Evolutionary conservation across 2,888 invertebrate species (phyloP).

Genomic region (Parthenolecanium corni): DNA sequence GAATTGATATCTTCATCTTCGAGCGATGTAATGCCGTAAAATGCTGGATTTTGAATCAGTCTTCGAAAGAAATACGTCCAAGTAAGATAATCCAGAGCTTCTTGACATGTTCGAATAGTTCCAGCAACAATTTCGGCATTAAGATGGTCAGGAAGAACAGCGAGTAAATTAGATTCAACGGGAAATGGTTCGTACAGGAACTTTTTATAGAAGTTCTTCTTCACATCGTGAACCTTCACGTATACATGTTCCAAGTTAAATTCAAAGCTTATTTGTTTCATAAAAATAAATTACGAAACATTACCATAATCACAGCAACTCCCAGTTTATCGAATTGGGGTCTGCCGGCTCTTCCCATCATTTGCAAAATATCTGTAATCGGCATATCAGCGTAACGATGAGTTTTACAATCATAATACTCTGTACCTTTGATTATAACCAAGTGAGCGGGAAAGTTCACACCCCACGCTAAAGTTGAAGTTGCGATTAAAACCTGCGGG

Average conservation of each 20-base stretch:
- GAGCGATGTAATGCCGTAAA: constrained; percentile 66
- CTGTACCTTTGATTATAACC: constrained; percentile 97
- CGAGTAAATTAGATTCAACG: constrained; percentile 87
- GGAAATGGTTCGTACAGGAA: constrained; percentile 99
- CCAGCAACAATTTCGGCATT: constrained; percentile 96
- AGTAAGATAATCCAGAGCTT: constrained; percentile 90
- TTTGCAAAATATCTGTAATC: constrained; percentile 97
- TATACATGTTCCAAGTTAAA: constrained; percentile 38
- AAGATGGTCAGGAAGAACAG: constrained; percentile 87
- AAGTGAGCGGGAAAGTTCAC: constrained; percentile 98
- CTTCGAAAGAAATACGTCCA: constrained; percentile 96
- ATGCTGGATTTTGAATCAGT: constrained; percentile 45
- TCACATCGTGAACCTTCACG: constrained; percentile 68
- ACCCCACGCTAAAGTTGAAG: constrained; percentile 97
- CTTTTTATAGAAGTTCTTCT: constrained; percentile 98
- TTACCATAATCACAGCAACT: constrained; percentile 63
- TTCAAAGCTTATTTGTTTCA: background rate
- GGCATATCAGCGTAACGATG: constrained; percentile 98
- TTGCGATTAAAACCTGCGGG: constrained; percentile 73
- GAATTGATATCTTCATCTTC: constrained; percentile 57
- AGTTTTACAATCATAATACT: constrained; percentile 94
- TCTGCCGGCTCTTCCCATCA: constrained; percentile 98
- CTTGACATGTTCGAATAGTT: constrained; percentile 82
- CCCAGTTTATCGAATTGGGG: constrained; percentile 94
- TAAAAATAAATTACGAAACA: too few species aligned